Base-by-base conservation (phyloP, 2,888 invertebrate genomes). In the Orthonevra nobilis region DNA sequence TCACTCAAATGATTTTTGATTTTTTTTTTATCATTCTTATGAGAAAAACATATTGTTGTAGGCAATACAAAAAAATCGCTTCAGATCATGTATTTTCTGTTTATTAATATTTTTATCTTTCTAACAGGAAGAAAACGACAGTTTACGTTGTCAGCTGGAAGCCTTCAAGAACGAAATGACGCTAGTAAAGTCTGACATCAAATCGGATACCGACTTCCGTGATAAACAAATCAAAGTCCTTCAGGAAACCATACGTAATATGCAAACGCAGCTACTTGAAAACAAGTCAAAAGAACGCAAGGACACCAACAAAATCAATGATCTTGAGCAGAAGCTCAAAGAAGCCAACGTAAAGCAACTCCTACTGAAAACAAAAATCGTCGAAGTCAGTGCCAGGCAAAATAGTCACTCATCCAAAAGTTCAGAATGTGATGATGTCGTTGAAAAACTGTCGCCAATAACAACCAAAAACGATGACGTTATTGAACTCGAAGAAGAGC, bases 91-190 rank as follows among this genome's bases (percentile, higher is more conserved):
- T n/a, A n/a, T n/a, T n/a, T n/a, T n/a, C n/a, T n/a, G n/a, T n/a
- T n/a, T n/a, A n/a, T n/a, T 23, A 5, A 36, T 26, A 40, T 56
- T 46, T 7, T 12, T n/a, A 42, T 19, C 58, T 5, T 36, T 34
- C 83, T n/a, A 83, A 23, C 70, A 94, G 92, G 94, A 95, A 77
- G 97, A 98, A 87, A 97, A 97, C 86, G 97, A 97, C 84, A 95
- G 94, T 82, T 90, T 98, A 23, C 92, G 94, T 74, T 97, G 97
- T 88, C 96, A 97, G 89, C 88, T 97, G 84, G 97, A 97, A 88
- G 97, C 97, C 0, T 96, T 96, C 86, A 96, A 96, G 88, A 97
- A 97, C 88, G 97, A 98, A 90, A 94, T 97, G 50, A 96, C 96
- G 83, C 91, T 97, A 30, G 92, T 97, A 17, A 95, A 96, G 86